These are phyloP conservation scores for Catharus ustulatus DNA, from an alignment of 2,797 vertebrate genomes.

Conservation along the genomic window DNA sequence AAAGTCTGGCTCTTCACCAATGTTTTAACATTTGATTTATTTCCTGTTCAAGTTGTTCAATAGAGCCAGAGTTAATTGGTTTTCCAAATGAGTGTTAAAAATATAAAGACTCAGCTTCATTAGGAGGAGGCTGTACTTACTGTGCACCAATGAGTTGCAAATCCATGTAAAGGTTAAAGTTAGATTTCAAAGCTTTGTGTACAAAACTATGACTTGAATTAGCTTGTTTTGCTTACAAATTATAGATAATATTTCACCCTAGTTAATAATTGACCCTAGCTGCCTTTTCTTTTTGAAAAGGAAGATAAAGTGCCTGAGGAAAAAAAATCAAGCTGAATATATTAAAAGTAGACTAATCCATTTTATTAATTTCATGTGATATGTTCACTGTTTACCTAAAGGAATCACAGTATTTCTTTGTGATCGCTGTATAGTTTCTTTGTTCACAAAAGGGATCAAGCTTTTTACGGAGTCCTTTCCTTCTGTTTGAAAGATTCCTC, in stretches of 20 bases:
- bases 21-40: conserved; percentile 97
- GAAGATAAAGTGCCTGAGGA: neutral
- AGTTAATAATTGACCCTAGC: neutral
- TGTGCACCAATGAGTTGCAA: conserved; percentile 75
- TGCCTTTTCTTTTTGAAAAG: neutral
- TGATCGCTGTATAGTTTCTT: neutral
- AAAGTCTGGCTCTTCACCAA: conserved; percentile 84
- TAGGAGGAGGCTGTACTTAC: conserved; percentile 80
- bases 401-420: neutral
- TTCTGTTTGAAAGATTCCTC: neutral
- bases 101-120: conserved; percentile 86
- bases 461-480: neutral
- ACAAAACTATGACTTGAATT: conserved; percentile 60
- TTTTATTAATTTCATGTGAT: neutral
- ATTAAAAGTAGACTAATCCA: neutral
- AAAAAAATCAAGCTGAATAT: neutral
- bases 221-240: conserved; percentile 35
- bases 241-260: conserved; percentile 36
- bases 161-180: conserved; percentile 77
- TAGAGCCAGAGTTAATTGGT: conserved; percentile 89
- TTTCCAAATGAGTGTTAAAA: conserved; percentile 90
- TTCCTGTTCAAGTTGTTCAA: conserved; percentile 85
- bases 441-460: neutral
- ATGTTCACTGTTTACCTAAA: neutral
- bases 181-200: conserved; percentile 53